Percentiles rank a stretch among this genome's conserved stretches.
Evolutionary conservation across 2,797 vertebrate genomes (phyloP).

Genomic region (Nothura maculosa): DNA sequence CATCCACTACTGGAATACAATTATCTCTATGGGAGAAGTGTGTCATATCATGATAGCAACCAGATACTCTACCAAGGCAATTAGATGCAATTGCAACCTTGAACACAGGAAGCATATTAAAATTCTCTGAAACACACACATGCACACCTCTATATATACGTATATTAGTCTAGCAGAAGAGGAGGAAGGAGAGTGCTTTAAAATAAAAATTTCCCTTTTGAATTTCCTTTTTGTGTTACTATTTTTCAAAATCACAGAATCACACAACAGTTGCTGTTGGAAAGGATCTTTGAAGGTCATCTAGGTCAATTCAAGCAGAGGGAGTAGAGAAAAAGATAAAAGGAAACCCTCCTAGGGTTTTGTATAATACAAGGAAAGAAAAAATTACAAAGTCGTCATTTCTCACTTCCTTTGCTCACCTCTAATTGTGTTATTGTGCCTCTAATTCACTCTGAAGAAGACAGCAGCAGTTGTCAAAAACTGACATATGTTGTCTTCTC

Average conservation of each 20-base stretch:
- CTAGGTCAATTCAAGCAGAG: neutral
- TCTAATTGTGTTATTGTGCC: neutral
- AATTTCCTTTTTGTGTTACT: neutral
- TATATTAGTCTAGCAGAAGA: neutral
- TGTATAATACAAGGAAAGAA: neutral
- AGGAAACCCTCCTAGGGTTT: neutral
- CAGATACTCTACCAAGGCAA: neutral
- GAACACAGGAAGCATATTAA: neutral
- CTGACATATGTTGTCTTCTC: neutral
- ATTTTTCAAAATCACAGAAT: neutral
- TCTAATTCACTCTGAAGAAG: neutral
- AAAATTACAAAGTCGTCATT: neutral
- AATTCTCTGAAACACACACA: neutral
- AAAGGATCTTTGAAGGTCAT: neutral
- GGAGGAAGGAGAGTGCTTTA: neutral
- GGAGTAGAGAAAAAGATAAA: neutral
- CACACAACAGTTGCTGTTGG: neutral
- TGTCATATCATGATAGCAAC: neutral
- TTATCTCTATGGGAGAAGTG: constrained; percentile 14
- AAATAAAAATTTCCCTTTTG: neutral
- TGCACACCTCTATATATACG: neutral
- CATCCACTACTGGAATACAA: neutral
- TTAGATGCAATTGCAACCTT: constrained; percentile 1
- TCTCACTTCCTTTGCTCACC: neutral
- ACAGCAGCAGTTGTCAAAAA: neutral